phyloP scores from a whole-genome alignment of 37 sponge, comb jelly and placozoan genomes.

The Diacarnus erythraeanus region DNA sequence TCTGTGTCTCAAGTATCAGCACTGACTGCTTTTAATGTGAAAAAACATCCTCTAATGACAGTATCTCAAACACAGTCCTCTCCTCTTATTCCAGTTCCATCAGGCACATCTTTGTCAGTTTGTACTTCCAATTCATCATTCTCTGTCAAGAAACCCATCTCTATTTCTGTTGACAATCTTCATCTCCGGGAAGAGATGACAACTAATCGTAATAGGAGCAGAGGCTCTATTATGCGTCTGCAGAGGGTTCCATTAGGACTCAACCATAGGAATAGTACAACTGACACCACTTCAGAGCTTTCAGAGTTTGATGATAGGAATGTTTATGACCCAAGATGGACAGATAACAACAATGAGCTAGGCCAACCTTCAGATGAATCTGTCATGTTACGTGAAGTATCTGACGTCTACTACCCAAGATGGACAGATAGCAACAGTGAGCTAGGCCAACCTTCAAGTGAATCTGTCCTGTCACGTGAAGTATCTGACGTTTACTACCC shows the following conservation, averaged over 20 bases:
- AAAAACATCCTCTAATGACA: neutral
- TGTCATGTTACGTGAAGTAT: too few relatives aligned
- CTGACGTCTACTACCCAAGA: too few relatives aligned
- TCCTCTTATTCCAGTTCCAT: neutral
- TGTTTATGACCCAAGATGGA: too few relatives aligned
- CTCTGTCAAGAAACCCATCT: conserved; percentile 2
- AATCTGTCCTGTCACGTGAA: too few relatives aligned
- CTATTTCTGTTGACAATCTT: conserved; percentile 8
- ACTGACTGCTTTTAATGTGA: neutral
- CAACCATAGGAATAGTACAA: too few relatives aligned
- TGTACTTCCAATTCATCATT: neutral
- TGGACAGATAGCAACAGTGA: neutral
- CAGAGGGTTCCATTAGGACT: neutral
- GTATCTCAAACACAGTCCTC: neutral
- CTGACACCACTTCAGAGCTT: conserved; percentile 1
- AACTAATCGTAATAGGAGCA: neutral
- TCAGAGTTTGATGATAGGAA: too few relatives aligned
- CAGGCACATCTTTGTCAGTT: neutral
- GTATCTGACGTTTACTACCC: too few relatives aligned
- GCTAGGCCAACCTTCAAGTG: neutral
- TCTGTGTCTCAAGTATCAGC: conserved; percentile 2
- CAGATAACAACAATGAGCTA: neutral
- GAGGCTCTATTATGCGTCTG: neutral
- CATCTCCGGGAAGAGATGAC: conserved; percentile 10
- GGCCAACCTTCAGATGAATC: neutral